Conservation (phyloP, 1,140 invertebrate genomes). For the Ooceraea biroi region DNA sequence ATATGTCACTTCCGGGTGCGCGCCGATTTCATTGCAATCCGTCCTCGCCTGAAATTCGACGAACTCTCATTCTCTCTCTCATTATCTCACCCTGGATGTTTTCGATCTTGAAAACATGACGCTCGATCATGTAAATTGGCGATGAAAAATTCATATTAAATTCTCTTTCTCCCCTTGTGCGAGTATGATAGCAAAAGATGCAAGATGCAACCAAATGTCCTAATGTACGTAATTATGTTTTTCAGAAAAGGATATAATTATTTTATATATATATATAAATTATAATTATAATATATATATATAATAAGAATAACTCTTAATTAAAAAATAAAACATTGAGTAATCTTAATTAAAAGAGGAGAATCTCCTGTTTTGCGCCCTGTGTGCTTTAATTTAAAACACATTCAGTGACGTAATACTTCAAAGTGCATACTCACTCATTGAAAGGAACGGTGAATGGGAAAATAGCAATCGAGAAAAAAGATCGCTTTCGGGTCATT, state of each 20-base stretch:
- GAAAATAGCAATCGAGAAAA: neutral
- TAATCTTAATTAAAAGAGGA: neutral
- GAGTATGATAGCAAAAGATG: neutral
- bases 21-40: conserved; percentile 57
- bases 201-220: neutral
- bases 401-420: neutral
- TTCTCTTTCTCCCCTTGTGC: conserved; percentile 6
- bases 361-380: neutral
- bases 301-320: neutral
- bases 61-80: neutral
- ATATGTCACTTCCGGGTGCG: conserved; percentile 64
- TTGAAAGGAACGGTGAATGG: neutral
- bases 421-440: neutral
- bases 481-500: neutral
- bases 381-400: conserved; percentile 1
- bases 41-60: conserved; percentile 6
- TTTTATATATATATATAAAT: too few species aligned
- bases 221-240: neutral
- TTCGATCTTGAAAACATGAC: conserved; percentile 18
- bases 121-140: neutral
- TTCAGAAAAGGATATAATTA: neutral
- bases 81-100: neutral
- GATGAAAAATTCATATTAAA: conserved; percentile 16
- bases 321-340: neutral
- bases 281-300: too few species aligned